Base-by-base conservation (phyloP, 2,888 invertebrate species). In the Crocallis elinguaria region DNA sequence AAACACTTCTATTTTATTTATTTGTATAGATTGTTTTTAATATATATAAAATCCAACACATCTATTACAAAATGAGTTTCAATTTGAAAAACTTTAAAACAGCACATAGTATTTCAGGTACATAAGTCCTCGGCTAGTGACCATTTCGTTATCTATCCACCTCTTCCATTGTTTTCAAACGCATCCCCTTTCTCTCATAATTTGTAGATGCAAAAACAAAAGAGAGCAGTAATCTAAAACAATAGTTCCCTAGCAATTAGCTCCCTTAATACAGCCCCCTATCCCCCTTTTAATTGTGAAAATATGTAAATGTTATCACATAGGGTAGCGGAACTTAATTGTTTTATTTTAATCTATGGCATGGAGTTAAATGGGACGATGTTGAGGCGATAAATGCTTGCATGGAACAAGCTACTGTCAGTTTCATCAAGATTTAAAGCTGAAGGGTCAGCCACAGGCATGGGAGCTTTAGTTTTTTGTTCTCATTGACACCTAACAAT, bases 291-390 rank as follows among this genome's bases (percentile, higher is more conserved):
- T 57, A 58, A 56, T 60, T 58, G 58, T 48, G 43, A 33, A 60
- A 64, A 66, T 64, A 67, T 67, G 67, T 54, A 64, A 67, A 67
- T 66, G 54, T 57, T 48, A 60, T 57, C 54, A 52, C 58, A 36
- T 49, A 38, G 54, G 50, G 49, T 17, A 11, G 16, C 27, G 54
- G 49, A 48, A 35, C 55, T 60, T 53, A 60, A 64, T 60, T 62
- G 57, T 62, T 62, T 60, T 52, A 56, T 60, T 64, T 64, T 64
- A 64, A 64, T 62, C 57, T 58, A 49, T 33, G 48, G 9, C 33
- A 16, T 19, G 17, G 19, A 13, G 12, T 6, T 7, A 30, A 41
- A 29, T 29, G 35, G n/a, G 37, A 39, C 27, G 45, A 44, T 19
- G 33, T 19, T 32, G 17, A 37, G 33, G 44, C 19, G 27, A 44